These are phyloP conservation scores for Galaxea fascicularis DNA, from an alignment of 92 coral and sea anemone species.

Conservation along the genomic window DNA sequence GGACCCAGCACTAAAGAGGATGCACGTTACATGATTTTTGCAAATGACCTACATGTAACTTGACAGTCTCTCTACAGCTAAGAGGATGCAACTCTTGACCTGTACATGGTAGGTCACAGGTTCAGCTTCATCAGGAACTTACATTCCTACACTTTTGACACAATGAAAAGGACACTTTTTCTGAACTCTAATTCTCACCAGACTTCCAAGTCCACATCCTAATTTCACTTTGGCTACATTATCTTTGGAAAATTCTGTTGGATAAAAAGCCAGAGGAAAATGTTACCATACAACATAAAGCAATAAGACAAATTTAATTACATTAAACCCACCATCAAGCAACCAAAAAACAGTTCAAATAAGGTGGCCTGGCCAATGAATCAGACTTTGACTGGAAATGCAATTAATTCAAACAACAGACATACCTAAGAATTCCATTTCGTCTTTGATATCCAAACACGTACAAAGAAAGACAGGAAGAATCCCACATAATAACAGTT, in stretches of 20 bases:
- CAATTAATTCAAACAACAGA: too few species aligned
- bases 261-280: neutral
- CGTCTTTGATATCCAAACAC: slow-evolving; percentile 73
- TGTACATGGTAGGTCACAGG: too few species aligned
- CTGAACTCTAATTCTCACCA: slow-evolving; percentile 51
- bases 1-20: too few species aligned
- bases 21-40: too few species aligned
- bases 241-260: slow-evolving; percentile 64
- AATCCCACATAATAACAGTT: slow-evolving; percentile 75
- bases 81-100: too few species aligned
- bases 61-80: too few species aligned
- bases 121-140: too few species aligned
- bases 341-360: neutral
- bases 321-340: neutral
- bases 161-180: too few species aligned
- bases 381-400: too few species aligned
- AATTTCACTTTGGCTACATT: slow-evolving; percentile 66
- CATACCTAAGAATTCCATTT: slow-evolving; percentile 75
- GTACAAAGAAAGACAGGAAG: slow-evolving; percentile 84
- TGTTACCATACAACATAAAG: neutral
- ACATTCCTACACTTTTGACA: too few species aligned
- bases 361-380: neutral
- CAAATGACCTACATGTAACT: too few species aligned
- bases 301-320: neutral
- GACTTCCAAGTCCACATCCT: slow-evolving; percentile 72